Evolutionary conservation across 2,113 vertebrate species (phyloP), one percentile per base, ranked within the genome.

Genomic region (Pachycephala philippinensis): DNA sequence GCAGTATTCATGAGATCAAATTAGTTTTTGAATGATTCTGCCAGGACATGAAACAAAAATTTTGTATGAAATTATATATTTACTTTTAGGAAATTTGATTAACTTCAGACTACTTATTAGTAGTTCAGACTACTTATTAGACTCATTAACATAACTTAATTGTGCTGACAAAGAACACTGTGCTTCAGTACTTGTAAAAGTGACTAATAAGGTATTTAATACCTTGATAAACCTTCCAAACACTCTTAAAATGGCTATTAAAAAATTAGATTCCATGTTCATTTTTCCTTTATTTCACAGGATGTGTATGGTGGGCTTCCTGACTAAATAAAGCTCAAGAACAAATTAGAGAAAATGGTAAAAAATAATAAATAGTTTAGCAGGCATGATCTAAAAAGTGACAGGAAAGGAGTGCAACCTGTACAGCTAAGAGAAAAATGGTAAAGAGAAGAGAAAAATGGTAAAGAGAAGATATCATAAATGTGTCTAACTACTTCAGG

Each of bases 111-210:
- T 86, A 86, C 37, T 60, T 92, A 84, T 78, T 89, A 93, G 31
- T 39, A 39, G 37, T 83, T 95, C 94, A 71, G 69, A 63, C 61
- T 86, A 86, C 37, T 60, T 92, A 84, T 78, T 89, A 93, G 31
- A 50, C 53, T 71, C 47, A 81, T 96, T 94, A 94, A 71, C 75
- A 23, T 82, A 92, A 93, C 40, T 85, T 96, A 95, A 96, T 97
- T 83, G 64, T 60, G 26, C 82, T 93, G 56, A 89, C 68, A 60
- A 35, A 79, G 24, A 79, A 83, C 86, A 95, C 31, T 44, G 54
- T 92, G 31, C 65, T 95, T 91, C 70, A 75, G 16, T 86, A 84
- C 77, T 85, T 64, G 3, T 61, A 81, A 71, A 84, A 87, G 40
- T 77, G 66, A 69, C 40, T 93, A 95, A 97, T 86, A 90, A 84